Base-by-base conservation (phyloP, 2,113 vertebrate species). In the Pachyramphus minor region DNA sequence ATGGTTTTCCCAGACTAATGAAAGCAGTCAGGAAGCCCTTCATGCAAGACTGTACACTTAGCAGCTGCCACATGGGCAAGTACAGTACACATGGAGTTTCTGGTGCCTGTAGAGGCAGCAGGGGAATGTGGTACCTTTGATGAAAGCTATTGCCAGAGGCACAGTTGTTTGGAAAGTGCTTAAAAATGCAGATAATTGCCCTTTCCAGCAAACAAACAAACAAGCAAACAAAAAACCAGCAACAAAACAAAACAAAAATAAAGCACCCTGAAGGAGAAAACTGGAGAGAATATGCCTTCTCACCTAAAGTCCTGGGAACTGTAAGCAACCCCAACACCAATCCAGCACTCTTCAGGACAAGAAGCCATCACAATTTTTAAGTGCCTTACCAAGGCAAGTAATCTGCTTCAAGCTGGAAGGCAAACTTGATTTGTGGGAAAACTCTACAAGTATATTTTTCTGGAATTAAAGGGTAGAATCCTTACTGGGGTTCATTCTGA, bases 261-360 rank as follows among this genome's bases (percentile, higher is more conserved):
- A 64, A 41, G 2, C 30, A 35, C 14, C 15, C 10, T 50, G 50
- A 73, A 71, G 25, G 20, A 73, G 17, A 77, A 67, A 13, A 7
- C 9, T 63, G 33, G 5, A 5, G 5, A 59, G 22, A 41, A 5
- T 12, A 4, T 52, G 8, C 9, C 73, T 85, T 52, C 30, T 52
- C 1, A 0, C 12, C 23, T 55, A 5, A 39, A 21, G 41, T 5
- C 19, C 22, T 0, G 0, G 25, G 37, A 79, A 37, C 18, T 35
- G 11, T 33, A 63, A 42, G 8, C 7, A 77, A 87, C 15, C 9
- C 23, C 37, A 49, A 9, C 8, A 42, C 18, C 6, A 3, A 39
- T 6, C 22, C 8, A 2, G 47, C 59, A 41, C 44, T 37, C 9
- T 27, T 12, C 19, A 30, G 50, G 20, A 28, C 20, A 53, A 50